phyloP scores from a whole-genome alignment of 2,797 vertebrate genomes.

The Parauchenoglanis ngamensis region DNA sequence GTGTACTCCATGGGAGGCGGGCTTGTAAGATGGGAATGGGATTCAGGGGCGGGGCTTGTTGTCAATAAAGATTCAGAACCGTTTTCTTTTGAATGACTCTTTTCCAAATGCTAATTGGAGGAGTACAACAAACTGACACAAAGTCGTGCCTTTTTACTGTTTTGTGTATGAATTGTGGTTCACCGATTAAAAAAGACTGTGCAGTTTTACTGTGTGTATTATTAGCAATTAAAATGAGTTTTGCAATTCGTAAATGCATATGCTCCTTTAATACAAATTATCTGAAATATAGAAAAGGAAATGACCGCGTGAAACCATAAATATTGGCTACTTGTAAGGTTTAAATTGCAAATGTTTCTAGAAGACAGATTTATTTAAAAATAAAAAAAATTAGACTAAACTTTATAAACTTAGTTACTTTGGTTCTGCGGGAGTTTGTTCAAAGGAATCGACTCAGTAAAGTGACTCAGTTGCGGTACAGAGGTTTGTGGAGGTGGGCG shows the following conservation, averaged over 20 bases:
- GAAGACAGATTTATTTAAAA: neutral
- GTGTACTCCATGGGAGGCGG: constrained; percentile 64
- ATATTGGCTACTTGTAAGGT: no score
- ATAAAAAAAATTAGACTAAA: neutral
- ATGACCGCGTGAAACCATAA: neutral
- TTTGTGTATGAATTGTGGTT: neutral
- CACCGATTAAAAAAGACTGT: neutral
- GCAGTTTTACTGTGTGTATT: neutral
- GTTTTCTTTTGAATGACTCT: constrained; percentile 6
- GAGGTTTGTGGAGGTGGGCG: neutral
- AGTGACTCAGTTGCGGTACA: neutral
- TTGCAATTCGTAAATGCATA: neutral
- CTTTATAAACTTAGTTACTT: neutral
- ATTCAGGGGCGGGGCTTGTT: neutral
- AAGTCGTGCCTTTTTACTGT: neutral
- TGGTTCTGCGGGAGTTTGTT: neutral
- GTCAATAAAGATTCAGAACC: constrained; percentile 8
- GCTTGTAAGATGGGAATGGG: constrained; percentile 42
- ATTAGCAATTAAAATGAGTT: no score
- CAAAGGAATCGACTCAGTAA: neutral
- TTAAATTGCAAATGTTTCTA: neutral
- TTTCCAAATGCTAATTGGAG: no score
- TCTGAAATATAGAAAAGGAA: neutral
- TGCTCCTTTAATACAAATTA: no score
- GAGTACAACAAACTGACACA: neutral